Evolutionary conservation across 2,113 vertebrate genomes (phyloP), one percentile per base, ranked within the genome.

Genomic region (Pimephales promelas): DNA sequence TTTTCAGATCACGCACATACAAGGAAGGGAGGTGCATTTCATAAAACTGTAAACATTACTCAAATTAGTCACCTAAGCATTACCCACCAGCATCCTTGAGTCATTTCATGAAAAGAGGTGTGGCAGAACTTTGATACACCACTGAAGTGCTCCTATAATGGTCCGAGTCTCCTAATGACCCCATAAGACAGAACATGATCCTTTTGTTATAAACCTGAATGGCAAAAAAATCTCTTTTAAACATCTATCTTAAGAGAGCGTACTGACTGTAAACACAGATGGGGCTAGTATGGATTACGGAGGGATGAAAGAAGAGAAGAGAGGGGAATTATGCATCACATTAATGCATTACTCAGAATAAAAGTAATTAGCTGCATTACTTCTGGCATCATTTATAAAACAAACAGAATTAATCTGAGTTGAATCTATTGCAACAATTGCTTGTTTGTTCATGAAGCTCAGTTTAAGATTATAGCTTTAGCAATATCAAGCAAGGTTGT

Each of bases 1-100:
- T 59, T 34, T 77, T 64, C 77, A 66, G 22, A 66, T 79, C 77
- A 31, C 26, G 24, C 77, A 26, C 66, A 49, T 49, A 26, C 24
- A 34, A 66, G 59, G 59, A 79, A 66, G 77, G 59, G 77, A 79
- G 77, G 43, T 31, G 40, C 24, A 22, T 79, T 49, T 66, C 5
- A 66, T 66, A 66, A 5, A 26, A 73, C 43, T 18, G 45, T 26
- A 62, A 79, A 76, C 73, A 76, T 76, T 36, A 34, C 49, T 76
- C 18, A n/a, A 4, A n/a, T 68, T 40, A 40, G 34, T 10, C 64
- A 2, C 34, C 11, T 4, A 22, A 36, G 36, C 31, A n/a, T 52
- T 52, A 9, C 3, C 72, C n/a, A 52, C 52, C 18, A 11, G 4
- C 73, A 40, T 59, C 75, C 11, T 40, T 3, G 22, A 78, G 22